Evolutionary conservation across 2,888 invertebrate species (phyloP).

Genomic region (Sinotaia quadrata): DNA sequence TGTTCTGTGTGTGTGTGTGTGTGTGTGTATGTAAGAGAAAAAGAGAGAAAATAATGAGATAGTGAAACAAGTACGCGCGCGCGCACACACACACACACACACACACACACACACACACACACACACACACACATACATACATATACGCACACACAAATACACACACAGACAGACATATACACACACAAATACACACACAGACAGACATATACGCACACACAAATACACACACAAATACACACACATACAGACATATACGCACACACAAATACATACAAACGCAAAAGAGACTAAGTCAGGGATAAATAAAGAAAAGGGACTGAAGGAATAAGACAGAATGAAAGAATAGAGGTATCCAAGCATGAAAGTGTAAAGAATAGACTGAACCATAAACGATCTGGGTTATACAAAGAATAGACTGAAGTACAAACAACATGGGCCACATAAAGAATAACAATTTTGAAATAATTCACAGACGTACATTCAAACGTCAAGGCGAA

Average conservation of each 20-base stretch:
- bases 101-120: slow-evolving; percentile 17
- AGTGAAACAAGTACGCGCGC: background rate
- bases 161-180: background rate
- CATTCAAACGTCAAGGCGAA: too few relatives aligned
- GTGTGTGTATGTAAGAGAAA: background rate
- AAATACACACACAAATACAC: background rate
- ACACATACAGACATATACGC: background rate
- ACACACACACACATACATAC: background rate
- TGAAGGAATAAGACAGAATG: background rate
- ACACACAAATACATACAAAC: background rate
- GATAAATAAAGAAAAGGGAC: background rate
- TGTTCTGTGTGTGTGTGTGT: background rate
- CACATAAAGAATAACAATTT: too few relatives aligned
- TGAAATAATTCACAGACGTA: too few relatives aligned
- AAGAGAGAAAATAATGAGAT: background rate
- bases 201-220: background rate
- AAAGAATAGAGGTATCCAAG: background rate
- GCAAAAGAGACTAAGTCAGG: background rate
- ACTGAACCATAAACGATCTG: background rate
- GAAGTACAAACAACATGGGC: too few relatives aligned
- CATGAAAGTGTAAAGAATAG: background rate
- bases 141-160: background rate
- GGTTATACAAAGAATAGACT: too few relatives aligned
- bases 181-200: background rate
- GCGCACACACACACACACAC: background rate